Evolutionary conservation across 1,140 invertebrate species (phyloP).

Genomic region (Brachionus rubens): DNA sequence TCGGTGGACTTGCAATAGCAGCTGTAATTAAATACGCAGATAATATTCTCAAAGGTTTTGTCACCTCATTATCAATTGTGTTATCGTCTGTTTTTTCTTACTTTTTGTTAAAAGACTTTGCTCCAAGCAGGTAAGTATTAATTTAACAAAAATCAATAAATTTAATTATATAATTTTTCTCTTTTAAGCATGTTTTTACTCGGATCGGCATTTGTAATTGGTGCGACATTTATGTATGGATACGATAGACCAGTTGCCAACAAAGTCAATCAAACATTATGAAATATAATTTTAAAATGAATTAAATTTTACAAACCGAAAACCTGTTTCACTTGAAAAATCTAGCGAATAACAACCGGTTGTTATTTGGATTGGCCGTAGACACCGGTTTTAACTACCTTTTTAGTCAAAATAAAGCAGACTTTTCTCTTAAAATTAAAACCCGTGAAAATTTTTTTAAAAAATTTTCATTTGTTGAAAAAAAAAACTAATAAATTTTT

Average conservation of each 20-base stretch:
- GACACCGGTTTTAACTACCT: too few species aligned
- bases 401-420: too few species aligned
- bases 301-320: too few species aligned
- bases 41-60: constrained; percentile 60
- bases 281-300: background rate
- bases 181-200: constrained; percentile 41
- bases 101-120: constrained; percentile 46
- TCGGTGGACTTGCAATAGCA: constrained; percentile 62
- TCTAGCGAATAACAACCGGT: too few species aligned
- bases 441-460: too few species aligned
- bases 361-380: too few species aligned
- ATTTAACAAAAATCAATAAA: too few species aligned
- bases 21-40: constrained; percentile 65
- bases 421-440: too few species aligned
- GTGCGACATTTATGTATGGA: constrained; percentile 47
- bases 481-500: too few species aligned
- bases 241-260: background rate
- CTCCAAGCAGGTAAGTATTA: constrained; percentile 28
- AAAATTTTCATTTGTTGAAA: too few species aligned
- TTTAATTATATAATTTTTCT: too few species aligned
- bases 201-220: constrained; percentile 47
- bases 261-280: constrained; percentile 10
- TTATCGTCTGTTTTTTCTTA: constrained; percentile 47
- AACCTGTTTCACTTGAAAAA: too few species aligned
- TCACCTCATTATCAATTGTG: constrained; percentile 48